Evolutionary conservation across 1,140 invertebrate genomes (phyloP), one percentile per base, ranked within the genome.

Genomic region (Eubasilissa regina): DNA sequence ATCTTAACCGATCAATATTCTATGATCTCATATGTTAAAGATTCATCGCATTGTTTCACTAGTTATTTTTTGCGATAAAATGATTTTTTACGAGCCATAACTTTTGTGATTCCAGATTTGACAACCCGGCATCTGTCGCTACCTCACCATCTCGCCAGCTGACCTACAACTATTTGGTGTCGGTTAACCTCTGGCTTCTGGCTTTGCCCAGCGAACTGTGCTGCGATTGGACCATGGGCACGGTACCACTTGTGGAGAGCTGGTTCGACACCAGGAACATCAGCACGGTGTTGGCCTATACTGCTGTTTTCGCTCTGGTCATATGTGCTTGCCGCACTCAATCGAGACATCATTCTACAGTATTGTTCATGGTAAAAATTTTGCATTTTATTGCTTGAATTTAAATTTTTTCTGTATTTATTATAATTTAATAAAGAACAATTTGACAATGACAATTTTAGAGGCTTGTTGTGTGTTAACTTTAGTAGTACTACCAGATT

Each of bases 161-260:
- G 66, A 98, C 97, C 4, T 98, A 97, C 86, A 96, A 96, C 88
- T 99, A 98, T 88, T 91, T 99, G 77, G 92, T 97, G 58, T 94
- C 95, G 45, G 90, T 99, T 47, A 99, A 99, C 89, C 90, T 94
- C 44, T 97, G 96, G 94, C 89, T 99, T 53, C 89, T 99, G 60
- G 90, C 98, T 47, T 94, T 96, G 86, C 97, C 97, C 12, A 95
- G 93, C 80, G 92, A 95, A 84, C 91, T 99, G 13, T 98, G 97
- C 89, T 99, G 97, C 88, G 98, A 99, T 89, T 99, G 97, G 97
- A 99, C 97, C 56, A 99, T 99, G 98, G 97, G 97, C 47, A 98
- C 97, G 35, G 94, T 99, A 72, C 96, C 97, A 0, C 85, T 99
- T 11, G 90, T 99, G 11, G 91, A 93, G 77, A 94, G 93, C 47